A percentile compares a stretch with the other conserved stretches of the same genome.
phyloP scores from a whole-genome alignment of 2,888 invertebrate genomes.

The Tetramorium bicarinatum region DNA sequence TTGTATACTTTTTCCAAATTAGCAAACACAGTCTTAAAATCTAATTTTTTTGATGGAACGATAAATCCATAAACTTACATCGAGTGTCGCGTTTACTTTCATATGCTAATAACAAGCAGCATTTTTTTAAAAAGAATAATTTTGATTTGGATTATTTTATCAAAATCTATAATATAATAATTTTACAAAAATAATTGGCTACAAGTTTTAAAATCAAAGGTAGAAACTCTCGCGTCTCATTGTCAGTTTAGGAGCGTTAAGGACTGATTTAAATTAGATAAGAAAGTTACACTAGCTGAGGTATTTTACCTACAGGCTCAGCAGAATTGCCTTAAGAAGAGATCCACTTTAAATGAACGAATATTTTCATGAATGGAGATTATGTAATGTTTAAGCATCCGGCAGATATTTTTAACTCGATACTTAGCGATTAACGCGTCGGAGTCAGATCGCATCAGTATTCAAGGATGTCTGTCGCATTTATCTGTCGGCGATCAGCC shows the following conservation, averaged over 20 bases:
- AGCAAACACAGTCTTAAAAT: too few species aligned
- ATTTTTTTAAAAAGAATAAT: not conserved
- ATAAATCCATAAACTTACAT: too few species aligned
- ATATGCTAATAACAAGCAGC: too few species aligned
- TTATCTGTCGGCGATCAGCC: not conserved
- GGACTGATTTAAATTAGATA: not conserved
- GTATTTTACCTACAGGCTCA: not conserved
- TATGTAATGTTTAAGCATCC: not conserved
- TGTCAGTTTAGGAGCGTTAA: not conserved
- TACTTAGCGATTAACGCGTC: not conserved
- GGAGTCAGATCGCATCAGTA: not conserved
- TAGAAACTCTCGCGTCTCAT: not conserved
- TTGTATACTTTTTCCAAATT: too few species aligned
- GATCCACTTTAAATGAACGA: not conserved
- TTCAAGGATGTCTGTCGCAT: slow-evolving; percentile 7
- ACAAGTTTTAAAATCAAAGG: not conserved
- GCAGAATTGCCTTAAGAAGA: not conserved
- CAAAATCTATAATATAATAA: not conserved
- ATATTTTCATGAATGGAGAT: too few species aligned
- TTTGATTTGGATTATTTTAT: not conserved
- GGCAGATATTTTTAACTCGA: not conserved
- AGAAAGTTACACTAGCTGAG: not conserved
- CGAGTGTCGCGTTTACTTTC: too few species aligned
- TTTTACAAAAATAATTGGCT: not conserved
- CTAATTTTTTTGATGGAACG: too few species aligned